Evolutionary conservation across 2,888 invertebrate species (phyloP), one percentile per base, ranked within the genome.

Genomic region (Polyommatus iphigenia): DNA sequence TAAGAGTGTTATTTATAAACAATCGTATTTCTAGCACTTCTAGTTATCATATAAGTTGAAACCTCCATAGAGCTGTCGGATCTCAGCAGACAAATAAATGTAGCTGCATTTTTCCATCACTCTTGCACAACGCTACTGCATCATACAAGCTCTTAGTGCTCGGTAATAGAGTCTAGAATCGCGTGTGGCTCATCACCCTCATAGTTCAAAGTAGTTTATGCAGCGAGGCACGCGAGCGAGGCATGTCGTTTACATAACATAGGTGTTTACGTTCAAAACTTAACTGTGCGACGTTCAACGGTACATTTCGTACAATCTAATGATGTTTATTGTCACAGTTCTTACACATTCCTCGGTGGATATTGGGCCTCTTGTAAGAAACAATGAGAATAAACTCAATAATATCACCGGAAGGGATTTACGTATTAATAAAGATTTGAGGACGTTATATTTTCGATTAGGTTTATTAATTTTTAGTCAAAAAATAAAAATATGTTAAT

Each of bases 241-340:
- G 77, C 77, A 76, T 62, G 71, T 54, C 50, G 78, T 78, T 80
- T 78, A 80, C 79, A 78, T 80, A 80, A 80, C 78, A 79, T 54
- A 54, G 54, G 46, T 75, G 75, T 75, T 75, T 75, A 75, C 75
- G 75, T 54, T 75, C 75, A 54, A 50, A 75, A 75, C 50, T 50
- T 54, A 75, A 29, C 75, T 50, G 75, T 75, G 29, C 18, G 29
- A 50, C 46, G 50, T 54, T 24, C 24, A 75, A 75, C 75, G 75
- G 50, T 41, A 72, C 41, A 41, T 71, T 71, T 72, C 41, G 41
- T 72, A 72, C 20, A 72, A n/a, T 41, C n/a, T 36, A n/a, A 20
- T 67, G 1, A 29, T 62, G 62, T 20, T 29, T 67, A 67, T 67
- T 67, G 5, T 67, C 24, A 67, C 67, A 67, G 15, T 67, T 67